Evolutionary conservation across 2,888 invertebrate genomes (phyloP), one percentile per base, ranked within the genome.

Genomic region (Hemithea aestivaria): DNA sequence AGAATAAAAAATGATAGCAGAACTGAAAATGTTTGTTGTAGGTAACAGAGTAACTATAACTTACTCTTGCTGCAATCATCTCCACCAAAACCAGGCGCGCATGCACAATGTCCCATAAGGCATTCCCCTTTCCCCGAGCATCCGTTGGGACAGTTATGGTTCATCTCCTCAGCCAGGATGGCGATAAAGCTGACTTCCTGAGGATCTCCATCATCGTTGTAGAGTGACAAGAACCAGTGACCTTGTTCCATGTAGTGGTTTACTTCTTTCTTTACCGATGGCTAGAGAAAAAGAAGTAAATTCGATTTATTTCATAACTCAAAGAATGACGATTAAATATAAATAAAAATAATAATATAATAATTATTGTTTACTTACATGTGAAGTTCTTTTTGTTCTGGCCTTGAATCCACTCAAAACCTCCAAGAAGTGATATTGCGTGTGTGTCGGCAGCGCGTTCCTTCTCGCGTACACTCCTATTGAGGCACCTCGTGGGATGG

Each of bases 71-170:
- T 96, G 78, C 99, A 99, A 73, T 97, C 97, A 54, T 96, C 95
- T 20, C 98, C 98, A 33, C 96, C 96, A 76, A 96, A 99, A 7
- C 99, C 99, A 33, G 97, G 94, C 74, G 96, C 97, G 74, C 99
- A 99, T 63, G 96, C 95, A 70, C 99, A 99, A 69, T 96, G 95
- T 1, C 98, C 97, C 81, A 96, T 91, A 29, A 96, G 89, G 78
- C 99, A 99, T 74, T 97, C 96, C 8, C 99, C 99, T 83, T 98
- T 97, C 7, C 96, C 97, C 53, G 96, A 95, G 76, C 99, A 99
- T 30, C 98, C 96, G 63, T 96, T 96, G 6, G 97, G 97, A 78
- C 99, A 99, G 74, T 95, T 96, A 74, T 96, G 95, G 12, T 96
- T 96, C 95, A 96, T 96, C 67, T 96, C 96, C 67, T 95, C 95